Conservation (phyloP, 2,113 vertebrate genomes). For the Vicugna pacos region DNA sequence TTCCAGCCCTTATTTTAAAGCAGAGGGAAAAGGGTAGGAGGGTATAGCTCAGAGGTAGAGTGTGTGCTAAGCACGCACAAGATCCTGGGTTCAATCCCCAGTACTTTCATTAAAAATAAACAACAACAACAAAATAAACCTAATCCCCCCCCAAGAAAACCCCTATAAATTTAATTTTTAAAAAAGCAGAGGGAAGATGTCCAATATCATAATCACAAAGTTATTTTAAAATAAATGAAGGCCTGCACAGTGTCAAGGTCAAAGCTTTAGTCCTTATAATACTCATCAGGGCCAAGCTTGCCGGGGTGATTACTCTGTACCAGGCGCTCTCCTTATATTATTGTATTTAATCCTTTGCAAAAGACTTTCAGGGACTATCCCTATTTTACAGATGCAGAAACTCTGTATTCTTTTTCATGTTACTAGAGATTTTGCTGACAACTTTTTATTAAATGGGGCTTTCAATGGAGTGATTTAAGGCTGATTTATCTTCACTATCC, state of each 20-base stretch:
- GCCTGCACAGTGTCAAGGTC: constrained; percentile 43
- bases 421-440: constrained; percentile 57
- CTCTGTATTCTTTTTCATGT: neutral
- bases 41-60: no score
- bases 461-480: constrained; percentile 45
- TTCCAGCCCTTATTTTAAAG: constrained; percentile 7
- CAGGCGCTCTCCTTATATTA: constrained; percentile 39
- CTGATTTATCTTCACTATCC: constrained; percentile 69
- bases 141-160: no score
- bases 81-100: no score
- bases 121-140: no score
- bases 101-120: no score
- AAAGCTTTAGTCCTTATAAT: neutral
- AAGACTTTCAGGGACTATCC: neutral
- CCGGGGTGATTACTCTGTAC: neutral
- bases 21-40: neutral
- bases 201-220: neutral
- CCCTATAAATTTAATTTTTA: no score
- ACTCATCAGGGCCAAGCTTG: neutral
- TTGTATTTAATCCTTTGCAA: constrained; percentile 1
- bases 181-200: neutral
- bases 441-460: constrained; percentile 64
- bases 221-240: constrained; percentile 14
- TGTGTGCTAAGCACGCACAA: no score
- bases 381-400: constrained; percentile 37